A percentile compares a stretch with the other conserved stretches of the same genome.
phyloP scores from a whole-genome alignment of 2,797 vertebrate species.

The Mormyrops boulengeri region DNA sequence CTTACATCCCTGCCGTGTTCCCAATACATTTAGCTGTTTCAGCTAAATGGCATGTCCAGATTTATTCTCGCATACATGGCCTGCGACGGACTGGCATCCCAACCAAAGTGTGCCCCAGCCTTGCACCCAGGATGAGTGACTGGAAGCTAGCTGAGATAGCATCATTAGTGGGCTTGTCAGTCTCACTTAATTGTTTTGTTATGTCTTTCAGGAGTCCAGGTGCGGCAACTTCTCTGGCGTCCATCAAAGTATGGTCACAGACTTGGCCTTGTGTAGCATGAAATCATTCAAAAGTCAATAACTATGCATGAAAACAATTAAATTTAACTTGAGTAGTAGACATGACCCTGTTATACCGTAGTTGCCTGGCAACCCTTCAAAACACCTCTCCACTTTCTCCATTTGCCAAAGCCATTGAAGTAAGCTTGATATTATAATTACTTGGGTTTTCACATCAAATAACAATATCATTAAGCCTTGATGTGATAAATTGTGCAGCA shows the following conservation, averaged over 20 bases:
- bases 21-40: not conserved
- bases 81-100: not conserved
- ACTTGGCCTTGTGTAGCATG: not conserved
- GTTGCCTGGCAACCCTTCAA: conserved; percentile 18
- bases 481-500: conserved; percentile 65
- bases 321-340: not conserved
- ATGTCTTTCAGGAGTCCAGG: not conserved
- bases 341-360: not conserved
- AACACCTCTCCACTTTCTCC: not conserved
- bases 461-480: conserved; percentile 65
- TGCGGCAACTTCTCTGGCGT: not conserved
- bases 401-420: not conserved
- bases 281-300: not conserved
- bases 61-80: not conserved
- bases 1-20: not conserved
- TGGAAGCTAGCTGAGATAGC: not conserved
- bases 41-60: not conserved
- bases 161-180: not conserved
- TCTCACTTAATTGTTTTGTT: not conserved
- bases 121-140: not conserved
- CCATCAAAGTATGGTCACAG: not conserved
- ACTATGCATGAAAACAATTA: not conserved
- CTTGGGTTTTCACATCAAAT: conserved; percentile 70
- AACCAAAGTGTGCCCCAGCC: not conserved
- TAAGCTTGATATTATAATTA: conserved; percentile 63